phyloP scores from a whole-genome alignment of 1,140 invertebrate species.

The Saccostrea echinata region DNA sequence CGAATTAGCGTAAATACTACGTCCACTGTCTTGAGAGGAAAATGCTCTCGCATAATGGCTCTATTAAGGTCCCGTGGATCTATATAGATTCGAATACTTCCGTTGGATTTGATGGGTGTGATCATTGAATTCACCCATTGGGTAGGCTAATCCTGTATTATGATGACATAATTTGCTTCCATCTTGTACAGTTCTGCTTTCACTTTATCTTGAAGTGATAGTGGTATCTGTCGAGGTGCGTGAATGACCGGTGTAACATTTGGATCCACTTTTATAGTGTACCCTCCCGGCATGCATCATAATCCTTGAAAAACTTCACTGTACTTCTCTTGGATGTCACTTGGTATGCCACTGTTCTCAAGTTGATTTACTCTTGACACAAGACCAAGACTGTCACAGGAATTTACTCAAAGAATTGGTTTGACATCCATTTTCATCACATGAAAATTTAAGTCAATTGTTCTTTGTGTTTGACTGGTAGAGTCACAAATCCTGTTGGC shows the following conservation, averaged over 20 bases:
- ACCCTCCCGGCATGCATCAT: conserved; percentile 37
- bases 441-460: neutral
- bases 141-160: conserved; percentile 42
- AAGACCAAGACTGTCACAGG: conserved; percentile 7
- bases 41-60: conserved; percentile 54
- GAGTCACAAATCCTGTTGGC: neutral
- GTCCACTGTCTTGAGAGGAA: conserved; percentile 52
- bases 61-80: conserved; percentile 67
- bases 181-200: conserved; percentile 47
- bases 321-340: conserved; percentile 4
- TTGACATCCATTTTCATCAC: neutral
- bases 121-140: too few relatives aligned
- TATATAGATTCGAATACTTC: conserved; percentile 62
- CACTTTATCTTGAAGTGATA: conserved; percentile 43
- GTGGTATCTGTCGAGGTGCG: conserved; percentile 45
- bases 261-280: conserved; percentile 39
- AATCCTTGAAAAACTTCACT: conserved; percentile 47
- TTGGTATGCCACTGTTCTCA: neutral
- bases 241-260: conserved; percentile 51
- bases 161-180: conserved; percentile 22
- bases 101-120: conserved; percentile 38
- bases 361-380: neutral
- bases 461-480: conserved; percentile 8
- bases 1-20: conserved; percentile 40
- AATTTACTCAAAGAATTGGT: conserved; percentile 41